phyloP scores from a whole-genome alignment of 2,113 vertebrate genomes.

The Eulemur rufifrons region DNA sequence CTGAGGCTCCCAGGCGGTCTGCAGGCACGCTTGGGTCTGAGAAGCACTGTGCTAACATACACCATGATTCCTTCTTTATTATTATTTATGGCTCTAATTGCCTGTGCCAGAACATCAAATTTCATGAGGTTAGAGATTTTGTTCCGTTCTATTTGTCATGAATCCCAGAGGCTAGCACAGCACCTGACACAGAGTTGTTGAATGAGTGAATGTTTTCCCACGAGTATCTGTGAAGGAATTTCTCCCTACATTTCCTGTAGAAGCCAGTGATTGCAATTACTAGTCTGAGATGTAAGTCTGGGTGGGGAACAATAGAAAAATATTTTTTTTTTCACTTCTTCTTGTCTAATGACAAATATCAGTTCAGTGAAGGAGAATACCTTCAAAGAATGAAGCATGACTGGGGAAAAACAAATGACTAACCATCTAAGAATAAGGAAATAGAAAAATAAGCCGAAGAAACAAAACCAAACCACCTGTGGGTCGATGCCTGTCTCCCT shows the following conservation, averaged over 20 bases:
- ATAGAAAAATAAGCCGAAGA: not conserved
- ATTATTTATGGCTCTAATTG: too few relatives aligned
- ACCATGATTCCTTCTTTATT: not conserved
- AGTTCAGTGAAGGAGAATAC: not conserved
- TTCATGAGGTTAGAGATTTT: not conserved
- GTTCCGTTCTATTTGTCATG: not conserved
- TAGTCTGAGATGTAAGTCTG: not conserved
- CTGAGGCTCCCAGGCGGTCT: not conserved
- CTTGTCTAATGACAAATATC: not conserved
- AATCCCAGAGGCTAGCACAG: not conserved
- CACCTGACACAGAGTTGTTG: not conserved
- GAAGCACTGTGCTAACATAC: not conserved
- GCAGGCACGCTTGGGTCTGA: not conserved
- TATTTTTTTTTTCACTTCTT: not conserved
- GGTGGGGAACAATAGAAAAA: not conserved
- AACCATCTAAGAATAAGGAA: not conserved
- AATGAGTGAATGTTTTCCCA: not conserved
- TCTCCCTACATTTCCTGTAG: not conserved
- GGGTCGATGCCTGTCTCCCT: rapidly evolving
- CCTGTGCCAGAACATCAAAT: too few relatives aligned
- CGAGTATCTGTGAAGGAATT: not conserved
- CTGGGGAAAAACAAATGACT: not conserved
- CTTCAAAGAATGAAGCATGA: not conserved
- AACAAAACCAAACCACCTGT: not conserved
- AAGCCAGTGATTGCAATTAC: not conserved